A percentile compares a stretch with the other conserved stretches of the same genome.
Evolutionary conservation across 2,113 vertebrate species (phyloP).

Genomic region (Eupsittula cactorum): DNA sequence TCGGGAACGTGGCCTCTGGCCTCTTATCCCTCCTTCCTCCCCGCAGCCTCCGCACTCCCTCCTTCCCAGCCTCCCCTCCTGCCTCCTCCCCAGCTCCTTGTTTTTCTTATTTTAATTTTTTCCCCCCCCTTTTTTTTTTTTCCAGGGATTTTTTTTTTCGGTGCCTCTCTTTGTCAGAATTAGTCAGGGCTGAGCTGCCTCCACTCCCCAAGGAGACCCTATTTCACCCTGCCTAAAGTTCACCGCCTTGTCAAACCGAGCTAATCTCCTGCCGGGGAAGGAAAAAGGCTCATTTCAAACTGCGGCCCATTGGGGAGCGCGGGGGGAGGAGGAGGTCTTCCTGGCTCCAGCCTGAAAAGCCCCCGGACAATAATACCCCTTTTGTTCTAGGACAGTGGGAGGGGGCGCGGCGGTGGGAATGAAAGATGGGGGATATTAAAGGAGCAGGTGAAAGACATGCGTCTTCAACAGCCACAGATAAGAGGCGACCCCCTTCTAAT

Average conservation of each 20-base stretch:
- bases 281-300: constrained; percentile 80
- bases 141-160: neutral
- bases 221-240: constrained; percentile 79
- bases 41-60: neutral
- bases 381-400: constrained; percentile 83
- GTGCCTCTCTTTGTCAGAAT: constrained; percentile 63
- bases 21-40: neutral
- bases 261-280: constrained; percentile 78
- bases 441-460: constrained; percentile 86
- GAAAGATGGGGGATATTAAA: constrained; percentile 82
- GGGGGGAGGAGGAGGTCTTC: constrained; percentile 73
- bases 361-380: constrained; percentile 81
- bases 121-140: neutral
- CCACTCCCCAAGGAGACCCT: constrained; percentile 75
- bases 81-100: constrained; percentile 36
- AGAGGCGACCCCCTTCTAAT: constrained; percentile 83
- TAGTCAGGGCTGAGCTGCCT: constrained; percentile 69
- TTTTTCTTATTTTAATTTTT: constrained; percentile 59
- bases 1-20: neutral
- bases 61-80: neutral
- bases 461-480: constrained; percentile 81
- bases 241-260: constrained; percentile 81
- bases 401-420: constrained; percentile 77
- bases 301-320: constrained; percentile 51
- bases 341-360: constrained; percentile 81